A percentile compares a stretch with the other conserved stretches of the same genome.
Conservation (phyloP, 2,888 invertebrate genomes). For the Tachystola acroxantha region DNA sequence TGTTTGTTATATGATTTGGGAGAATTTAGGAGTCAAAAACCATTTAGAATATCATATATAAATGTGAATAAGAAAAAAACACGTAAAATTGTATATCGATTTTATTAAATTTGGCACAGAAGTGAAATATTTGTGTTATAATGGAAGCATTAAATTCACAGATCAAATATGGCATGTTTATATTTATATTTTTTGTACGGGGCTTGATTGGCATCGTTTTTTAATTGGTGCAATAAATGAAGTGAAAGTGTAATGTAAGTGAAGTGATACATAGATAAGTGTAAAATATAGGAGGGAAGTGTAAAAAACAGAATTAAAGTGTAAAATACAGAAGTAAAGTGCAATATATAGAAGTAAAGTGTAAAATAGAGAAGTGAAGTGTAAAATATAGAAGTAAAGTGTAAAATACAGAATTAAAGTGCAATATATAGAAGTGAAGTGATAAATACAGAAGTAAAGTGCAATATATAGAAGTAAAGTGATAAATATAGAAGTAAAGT, state of each 20-base stretch:
- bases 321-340: conserved; percentile 20
- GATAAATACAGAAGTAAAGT: conserved; percentile 20
- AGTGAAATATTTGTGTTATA: conserved; percentile 47
- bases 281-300: too few relatives aligned
- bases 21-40: too few relatives aligned
- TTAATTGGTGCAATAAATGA: conserved; percentile 61
- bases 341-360: conserved; percentile 34
- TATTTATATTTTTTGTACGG: conserved; percentile 72
- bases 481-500: conserved; percentile 7
- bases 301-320: conserved; percentile 7
- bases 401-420: conserved; percentile 35
- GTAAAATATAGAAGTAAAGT: conserved; percentile 20
- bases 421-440: conserved; percentile 7
- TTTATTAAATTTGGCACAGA: conserved; percentile 58
- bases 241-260: conserved; percentile 13
- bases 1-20: too few relatives aligned
- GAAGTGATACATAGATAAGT: background rate
- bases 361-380: conserved; percentile 7
- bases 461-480: conserved; percentile 34
- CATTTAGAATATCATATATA: too few relatives aligned
- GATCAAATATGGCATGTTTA: conserved; percentile 70
- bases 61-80: conserved; percentile 8
- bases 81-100: conserved; percentile 28
- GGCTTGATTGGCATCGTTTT: conserved; percentile 70
- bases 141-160: conserved; percentile 55